Base-by-base conservation (phyloP, 2,888 invertebrate genomes). In the Drosophila barbarae region DNA sequence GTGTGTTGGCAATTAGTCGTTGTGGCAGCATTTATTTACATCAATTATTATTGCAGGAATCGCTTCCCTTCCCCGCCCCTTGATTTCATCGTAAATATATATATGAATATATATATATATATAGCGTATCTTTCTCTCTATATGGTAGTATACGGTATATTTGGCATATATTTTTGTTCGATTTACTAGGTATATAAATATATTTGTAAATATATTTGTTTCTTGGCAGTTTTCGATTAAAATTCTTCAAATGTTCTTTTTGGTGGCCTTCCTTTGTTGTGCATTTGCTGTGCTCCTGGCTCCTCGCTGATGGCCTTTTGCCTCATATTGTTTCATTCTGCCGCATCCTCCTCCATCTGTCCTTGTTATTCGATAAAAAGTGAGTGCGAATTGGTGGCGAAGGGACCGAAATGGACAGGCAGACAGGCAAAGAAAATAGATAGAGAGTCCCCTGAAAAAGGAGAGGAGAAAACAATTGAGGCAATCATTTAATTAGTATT, bases 181-280 rank as follows among this genome's bases (percentile, higher is more conserved):
- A 23, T 50, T 47, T 49, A 35, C 60, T 58, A 44, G 35, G 50
- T 67, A 68, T 69, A 57, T 69, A 51, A 61, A 53, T 55, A 54
- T 58, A 35, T 66, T 49, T 66, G 65, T 66, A 64, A 67, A 70
- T 64, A 73, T 82, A 78, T 79, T 84, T 72, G 64, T 53, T 79
- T 85, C 52, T 71, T 85, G 86, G 81, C 81, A 81, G 81, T 81
- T 72, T 84, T 81, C 70, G 84, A 79, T 84, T 82, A 71, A 81
- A 85, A 80, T 80, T 80, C 80, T 73, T 80, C 54, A 73, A 85
- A 83, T 75, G 66, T 70, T 59, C 30, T 63, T 46, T 51, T 77
- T 55, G 46, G 52, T 64, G 57, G 63, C 72, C 58, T 69, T 42
- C 59, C 38, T 51, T 50, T 49, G 51, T 44, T 65, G 32, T 44